Percentiles rank a stretch among this genome's conserved stretches.
These are phyloP conservation scores for Hapalemur alaotrensis DNA, from an alignment of 2,797 vertebrate genomes.

Conservation along the genomic window DNA sequence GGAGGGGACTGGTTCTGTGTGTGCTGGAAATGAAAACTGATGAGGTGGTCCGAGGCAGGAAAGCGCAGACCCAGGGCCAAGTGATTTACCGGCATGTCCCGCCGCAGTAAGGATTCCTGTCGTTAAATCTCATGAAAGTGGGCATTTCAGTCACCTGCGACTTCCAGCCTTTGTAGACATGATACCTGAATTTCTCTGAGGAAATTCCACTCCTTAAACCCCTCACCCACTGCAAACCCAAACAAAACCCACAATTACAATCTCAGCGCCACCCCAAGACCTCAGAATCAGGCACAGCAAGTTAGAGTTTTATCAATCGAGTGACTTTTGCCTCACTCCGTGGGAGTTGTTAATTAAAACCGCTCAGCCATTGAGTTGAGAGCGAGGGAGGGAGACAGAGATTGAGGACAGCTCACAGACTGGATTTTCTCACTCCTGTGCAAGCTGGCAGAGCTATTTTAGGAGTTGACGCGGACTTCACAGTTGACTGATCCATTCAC, in stretches of 20 bases:
- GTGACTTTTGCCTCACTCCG: constrained; percentile 47
- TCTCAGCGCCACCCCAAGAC: neutral
- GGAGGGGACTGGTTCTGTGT: neutral
- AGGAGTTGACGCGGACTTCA: neutral
- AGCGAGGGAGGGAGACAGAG: neutral
- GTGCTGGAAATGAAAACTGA: constrained; percentile 30
- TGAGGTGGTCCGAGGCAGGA: neutral
- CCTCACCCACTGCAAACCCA: neutral
- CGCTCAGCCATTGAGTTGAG: neutral
- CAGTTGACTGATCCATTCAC: neutral
- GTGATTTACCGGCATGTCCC: neutral
- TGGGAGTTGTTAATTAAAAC: constrained; percentile 64
- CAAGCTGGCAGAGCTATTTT: neutral
- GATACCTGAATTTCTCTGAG: neutral
- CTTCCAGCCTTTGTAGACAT: neutral
- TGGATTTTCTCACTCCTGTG: neutral
- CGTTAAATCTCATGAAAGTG: neutral
- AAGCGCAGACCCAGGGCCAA: neutral
- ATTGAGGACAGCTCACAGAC: neutral
- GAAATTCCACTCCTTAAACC: neutral
- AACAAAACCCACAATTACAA: constrained; percentile 42
- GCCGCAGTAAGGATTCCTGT: neutral
- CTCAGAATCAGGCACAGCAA: neutral
- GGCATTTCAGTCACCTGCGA: neutral
- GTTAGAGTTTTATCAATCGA: constrained; percentile 9